Evolutionary conservation across 35 echinoderm and acorn worm genomes (phyloP).

Genomic region (Amphiura filiformis): DNA sequence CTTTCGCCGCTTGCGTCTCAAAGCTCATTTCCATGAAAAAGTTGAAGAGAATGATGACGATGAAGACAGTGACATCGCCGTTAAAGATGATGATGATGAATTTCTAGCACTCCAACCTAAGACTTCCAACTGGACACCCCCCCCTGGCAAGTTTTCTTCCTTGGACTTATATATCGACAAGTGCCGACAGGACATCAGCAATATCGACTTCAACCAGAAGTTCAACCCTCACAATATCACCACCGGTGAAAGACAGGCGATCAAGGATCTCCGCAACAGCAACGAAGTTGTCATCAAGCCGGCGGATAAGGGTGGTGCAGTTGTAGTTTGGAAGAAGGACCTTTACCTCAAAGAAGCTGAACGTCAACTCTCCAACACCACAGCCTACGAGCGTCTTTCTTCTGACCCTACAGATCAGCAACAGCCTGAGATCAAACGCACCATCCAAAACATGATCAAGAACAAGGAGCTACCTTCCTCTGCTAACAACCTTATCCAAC

Average conservation of each 20-base stretch:
- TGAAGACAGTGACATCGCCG: too few relatives aligned
- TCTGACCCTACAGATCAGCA: constrained; percentile 25
- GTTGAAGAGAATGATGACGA: too few relatives aligned
- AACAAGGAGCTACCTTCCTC: not conserved
- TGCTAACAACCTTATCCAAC: constrained; percentile 4
- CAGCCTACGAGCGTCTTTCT: not conserved
- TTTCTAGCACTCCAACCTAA: too few relatives aligned
- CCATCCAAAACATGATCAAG: constrained; percentile 16
- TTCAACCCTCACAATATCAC: not conserved
- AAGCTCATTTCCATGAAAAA: too few relatives aligned
- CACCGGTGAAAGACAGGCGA: not conserved
- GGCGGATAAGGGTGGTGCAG: constrained; percentile 32
- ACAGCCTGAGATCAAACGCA: not conserved
- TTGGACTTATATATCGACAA: too few relatives aligned
- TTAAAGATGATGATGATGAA: too few relatives aligned
- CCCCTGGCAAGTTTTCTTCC: too few relatives aligned
- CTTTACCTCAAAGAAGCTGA: constrained; percentile 2
- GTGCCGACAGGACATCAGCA: too few relatives aligned
- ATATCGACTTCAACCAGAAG: not conserved
- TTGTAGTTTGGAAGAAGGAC: constrained; percentile 27
- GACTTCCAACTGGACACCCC: too few relatives aligned
- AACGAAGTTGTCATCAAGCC: constrained; percentile 13
- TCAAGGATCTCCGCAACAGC: not conserved
- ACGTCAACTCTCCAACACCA: not conserved
- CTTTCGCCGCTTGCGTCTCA: too few relatives aligned